phyloP scores from a whole-genome alignment of 2,888 invertebrate species.

The Ophion obscuratus region DNA sequence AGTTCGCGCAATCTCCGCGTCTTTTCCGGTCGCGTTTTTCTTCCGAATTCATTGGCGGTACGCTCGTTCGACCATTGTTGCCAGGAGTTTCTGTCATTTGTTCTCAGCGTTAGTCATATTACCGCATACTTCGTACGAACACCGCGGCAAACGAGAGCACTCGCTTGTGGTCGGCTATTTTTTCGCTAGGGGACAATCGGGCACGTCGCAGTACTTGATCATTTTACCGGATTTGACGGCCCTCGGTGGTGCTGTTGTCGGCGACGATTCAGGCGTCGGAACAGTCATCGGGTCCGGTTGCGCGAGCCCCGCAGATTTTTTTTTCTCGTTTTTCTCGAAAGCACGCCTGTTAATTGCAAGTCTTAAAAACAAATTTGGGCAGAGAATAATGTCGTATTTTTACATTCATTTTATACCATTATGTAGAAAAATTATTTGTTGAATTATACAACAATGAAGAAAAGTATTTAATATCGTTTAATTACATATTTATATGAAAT shows the following conservation, averaged over 20 bases:
- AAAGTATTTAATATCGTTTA: too few species aligned
- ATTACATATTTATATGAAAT: too few species aligned
- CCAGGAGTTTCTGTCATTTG: constrained; percentile 45
- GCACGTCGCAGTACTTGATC: constrained; percentile 62
- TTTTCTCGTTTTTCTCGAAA: not conserved
- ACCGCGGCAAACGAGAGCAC: not conserved
- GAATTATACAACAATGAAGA: too few species aligned
- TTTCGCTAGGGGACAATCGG: constrained; percentile 57
- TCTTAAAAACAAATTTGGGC: too few species aligned
- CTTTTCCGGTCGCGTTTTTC: constrained; percentile 30
- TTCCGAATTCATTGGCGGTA: constrained; percentile 1
- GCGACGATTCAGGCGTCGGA: not conserved
- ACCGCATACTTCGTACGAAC: not conserved
- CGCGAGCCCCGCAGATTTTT: not conserved
- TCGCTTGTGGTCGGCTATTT: not conserved
- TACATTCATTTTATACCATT: not conserved
- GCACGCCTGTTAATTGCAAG: not conserved
- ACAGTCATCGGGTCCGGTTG: not conserved
- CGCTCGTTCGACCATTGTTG: constrained; percentile 22
- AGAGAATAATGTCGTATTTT: too few species aligned
- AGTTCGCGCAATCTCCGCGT: constrained; percentile 61
- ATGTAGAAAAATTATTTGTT: too few species aligned
- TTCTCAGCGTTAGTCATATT: constrained; percentile 16
- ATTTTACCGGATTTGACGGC: constrained; percentile 62
- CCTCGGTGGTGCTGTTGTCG: constrained; percentile 1